Evolutionary conservation across 2,113 vertebrate genomes (phyloP).

Genomic region (Cairina moschata): DNA sequence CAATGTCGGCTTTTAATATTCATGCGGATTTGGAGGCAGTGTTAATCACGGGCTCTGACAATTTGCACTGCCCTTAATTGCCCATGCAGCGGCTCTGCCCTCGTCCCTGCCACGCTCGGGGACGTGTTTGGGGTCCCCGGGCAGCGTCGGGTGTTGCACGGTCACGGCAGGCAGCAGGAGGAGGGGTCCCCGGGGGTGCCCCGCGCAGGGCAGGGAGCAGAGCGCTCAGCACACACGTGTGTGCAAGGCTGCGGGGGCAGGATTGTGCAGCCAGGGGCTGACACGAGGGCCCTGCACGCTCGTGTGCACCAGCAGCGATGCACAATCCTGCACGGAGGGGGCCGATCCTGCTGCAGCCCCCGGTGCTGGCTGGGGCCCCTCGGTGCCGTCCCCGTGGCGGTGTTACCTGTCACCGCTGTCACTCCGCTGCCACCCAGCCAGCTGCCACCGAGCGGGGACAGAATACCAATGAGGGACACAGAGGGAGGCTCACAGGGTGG

Average conservation of each 20-base stretch:
- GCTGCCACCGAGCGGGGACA: slow-evolving; percentile 32
- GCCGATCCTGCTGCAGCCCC: background rate
- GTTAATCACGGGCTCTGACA: slow-evolving; percentile 77
- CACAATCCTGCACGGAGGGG: background rate
- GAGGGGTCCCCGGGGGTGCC: too few relatives aligned
- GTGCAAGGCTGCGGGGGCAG: background rate
- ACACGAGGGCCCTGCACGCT: background rate
- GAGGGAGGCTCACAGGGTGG: background rate
- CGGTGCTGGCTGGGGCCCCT: too few relatives aligned
- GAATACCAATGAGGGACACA: slow-evolving; percentile 57
- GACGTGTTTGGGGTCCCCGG: background rate
- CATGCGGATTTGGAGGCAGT: slow-evolving; percentile 77
- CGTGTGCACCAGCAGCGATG: background rate
- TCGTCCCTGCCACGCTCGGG: background rate
- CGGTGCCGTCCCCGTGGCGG: background rate
- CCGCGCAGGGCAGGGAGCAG: background rate
- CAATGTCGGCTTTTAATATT: slow-evolving; percentile 87
- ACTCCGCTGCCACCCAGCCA: slow-evolving; percentile 27
- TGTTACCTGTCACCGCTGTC: slow-evolving; percentile 68
- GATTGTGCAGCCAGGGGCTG: background rate
- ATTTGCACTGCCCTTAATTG: slow-evolving; percentile 77
- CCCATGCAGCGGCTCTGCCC: slow-evolving; percentile 35
- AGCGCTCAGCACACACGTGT: background rate
- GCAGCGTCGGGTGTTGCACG: rapidly evolving
- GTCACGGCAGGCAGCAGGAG: rapidly evolving